Evolutionary conservation across 2,113 vertebrate genomes (phyloP), one percentile per base, ranked within the genome.

Genomic region (Myocastor coypus): DNA sequence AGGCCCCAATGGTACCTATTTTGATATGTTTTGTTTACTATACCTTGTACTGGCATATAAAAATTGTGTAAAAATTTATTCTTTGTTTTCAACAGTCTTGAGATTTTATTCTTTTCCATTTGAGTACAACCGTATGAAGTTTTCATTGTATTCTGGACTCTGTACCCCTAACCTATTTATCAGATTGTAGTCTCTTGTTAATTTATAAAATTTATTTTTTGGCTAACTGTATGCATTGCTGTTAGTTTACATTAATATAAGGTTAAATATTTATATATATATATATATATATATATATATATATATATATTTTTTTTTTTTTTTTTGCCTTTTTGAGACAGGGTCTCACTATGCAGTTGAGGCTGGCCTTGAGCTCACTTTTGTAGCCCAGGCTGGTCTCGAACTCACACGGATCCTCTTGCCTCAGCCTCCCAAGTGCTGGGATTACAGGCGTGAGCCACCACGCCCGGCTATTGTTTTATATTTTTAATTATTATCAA

Each of bases 61-160:
- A 89, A 94, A 64, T 91, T 42, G 4, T n/a, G n/a, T n/a, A n/a
- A n/a, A n/a, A 93, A 57, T 71, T 75, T 88, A 24, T 91, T 71
- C 59, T 61, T 34, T 81, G 63, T 64, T 22, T 81, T 90, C 50
- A 37, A 55, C 19, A 91, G 55, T 59, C 14, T 91, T 80, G 77
- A 80, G 16, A 13, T 24, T 82, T 42, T 11, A 13, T 30, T 78
- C 10, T 40, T 24, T 50, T 37, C 32, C 37, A 83, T 83, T 75
- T 59, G 46, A 83, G 2, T 66, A 61, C 9, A 81, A 4, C 50
- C 59, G 34, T 37, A 73, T 55, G 40, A 84, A 63, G 26, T 80
- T 55, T 87, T 63, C 28, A 28, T 90, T 42, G 34, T 46, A 13
- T 5, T 32, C 24, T 91, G n/a, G 28, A 52, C 34, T 80, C 19